Evolutionary conservation across 2,797 vertebrate genomes (phyloP), one percentile per base, ranked within the genome.

Genomic region (Corythornis leucogaster): DNA sequence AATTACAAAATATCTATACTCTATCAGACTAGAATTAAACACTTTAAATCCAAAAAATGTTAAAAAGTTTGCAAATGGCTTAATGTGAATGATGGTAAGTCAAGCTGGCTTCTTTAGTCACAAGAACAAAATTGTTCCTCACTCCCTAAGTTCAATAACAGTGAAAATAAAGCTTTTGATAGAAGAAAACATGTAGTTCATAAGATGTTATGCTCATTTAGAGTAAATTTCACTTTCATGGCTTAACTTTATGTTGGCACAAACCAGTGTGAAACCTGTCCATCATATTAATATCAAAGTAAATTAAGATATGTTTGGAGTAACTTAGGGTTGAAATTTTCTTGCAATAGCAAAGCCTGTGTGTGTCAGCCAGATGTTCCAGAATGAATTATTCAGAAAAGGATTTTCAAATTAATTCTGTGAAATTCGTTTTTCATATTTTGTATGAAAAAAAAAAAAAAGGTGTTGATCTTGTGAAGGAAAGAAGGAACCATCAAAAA

Each of bases 361-460:
- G 24, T 95, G 92, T 97, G 63, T 91, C 70, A 59, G 74, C 74
- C 96, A 97, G 94, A 96, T 97, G 93, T 96, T 96, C 78, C 50
- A 54, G 58, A 91, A 96, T 97, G 75, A 97, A 97, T 97, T 97
- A 96, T 96, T 97, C 87, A 95, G 92, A 82, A 93, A 92, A 80
- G 40, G 59, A 77, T 92, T 95, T 96, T 96, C 62, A 82, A 92
- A 69, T 93, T 94, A 94, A 92, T 96, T 84, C 90, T 93, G 85
- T 93, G 87, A 97, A 97, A 97, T 96, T 82, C 91, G 63, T 93
- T 96, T 85, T 90, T 97, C 59, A 11, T 94, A 92, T 94, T 87
- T 95, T 61, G 62, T 81, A 70, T 64, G 80, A 92, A 83, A 80
- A 20, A 57, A 93, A 38, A 38, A 12, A 89, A 35, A 88, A 94